Evolutionary conservation across 2,113 vertebrate species (phyloP).

Genomic region (Thamnophis sirtalis): DNA sequence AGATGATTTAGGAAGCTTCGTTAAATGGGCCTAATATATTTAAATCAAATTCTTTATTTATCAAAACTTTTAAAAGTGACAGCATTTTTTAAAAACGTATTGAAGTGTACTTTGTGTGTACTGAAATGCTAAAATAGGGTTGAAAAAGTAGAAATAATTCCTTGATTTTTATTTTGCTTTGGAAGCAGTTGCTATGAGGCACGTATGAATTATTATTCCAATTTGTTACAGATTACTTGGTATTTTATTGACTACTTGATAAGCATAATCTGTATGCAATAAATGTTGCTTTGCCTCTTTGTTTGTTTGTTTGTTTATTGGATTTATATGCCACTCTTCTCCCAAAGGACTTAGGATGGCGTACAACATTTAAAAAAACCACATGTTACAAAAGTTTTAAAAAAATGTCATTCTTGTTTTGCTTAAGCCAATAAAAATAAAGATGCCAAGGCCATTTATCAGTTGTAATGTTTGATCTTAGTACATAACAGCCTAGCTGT

Average conservation of each 20-base stretch:
- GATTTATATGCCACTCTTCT: too few species aligned
- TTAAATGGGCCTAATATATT: background rate
- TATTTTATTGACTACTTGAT: background rate
- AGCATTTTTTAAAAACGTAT: background rate
- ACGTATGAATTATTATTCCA: background rate
- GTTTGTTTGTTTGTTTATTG: too few species aligned
- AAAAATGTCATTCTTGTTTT: background rate
- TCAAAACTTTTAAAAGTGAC: background rate
- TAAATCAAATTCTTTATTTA: background rate
- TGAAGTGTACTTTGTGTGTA: background rate
- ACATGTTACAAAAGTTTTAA: too few species aligned
- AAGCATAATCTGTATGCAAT: background rate
- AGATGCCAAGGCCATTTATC: background rate
- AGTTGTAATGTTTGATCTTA: background rate
- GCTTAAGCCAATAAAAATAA: background rate
- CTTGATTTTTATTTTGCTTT: background rate
- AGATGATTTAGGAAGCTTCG: background rate
- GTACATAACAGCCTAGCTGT: background rate
- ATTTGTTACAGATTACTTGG: background rate
- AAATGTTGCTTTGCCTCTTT: background rate
- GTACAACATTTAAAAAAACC: too few species aligned
- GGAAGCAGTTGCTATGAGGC: background rate
- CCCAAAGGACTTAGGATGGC: too few species aligned
- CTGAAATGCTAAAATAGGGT: background rate
- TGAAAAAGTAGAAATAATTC: background rate